Base-by-base conservation (phyloP, 1,140 invertebrate genomes). In the Trichonephila clavata region DNA sequence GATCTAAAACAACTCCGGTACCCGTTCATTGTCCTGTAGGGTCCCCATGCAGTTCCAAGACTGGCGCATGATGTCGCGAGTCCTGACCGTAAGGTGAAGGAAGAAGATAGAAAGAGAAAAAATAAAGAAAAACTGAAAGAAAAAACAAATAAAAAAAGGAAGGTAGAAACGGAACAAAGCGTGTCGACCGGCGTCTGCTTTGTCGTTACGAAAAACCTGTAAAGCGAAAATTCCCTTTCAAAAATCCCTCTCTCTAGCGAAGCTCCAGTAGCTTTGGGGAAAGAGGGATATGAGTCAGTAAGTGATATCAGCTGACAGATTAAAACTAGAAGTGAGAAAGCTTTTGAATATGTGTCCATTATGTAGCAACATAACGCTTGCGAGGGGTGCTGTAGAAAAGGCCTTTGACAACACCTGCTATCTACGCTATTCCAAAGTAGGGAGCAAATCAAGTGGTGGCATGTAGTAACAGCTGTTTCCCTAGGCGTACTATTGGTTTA, bases 301-400 rank as follows among this genome's bases (percentile, higher is more conserved):
- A 50, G 24, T 61, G 59, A 59, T 86, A 86, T 86, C 84, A 86
- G 84, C 84, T 86, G 84, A 86, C 61, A n/a, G 57, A 61, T 86
- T 86, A 21, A 59, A n/a, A 32, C 4, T 86, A n/a, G 16, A 20
- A 18, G 16, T 0, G 59, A 20, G 18, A 10, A 43, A 50, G 27
- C 32, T 43, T 81, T 81, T 24, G 24, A 32, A 81, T 81, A 39
- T 81, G 32, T 39, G 39, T 39, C 18, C 10, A 14, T 50, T 84
- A 84, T 57, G n/a, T 57, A 18, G 43, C 50, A 13, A 50, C 50
- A 50, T 50, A 50, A 50, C 50, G 50, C 50, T 50, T 0, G 50
- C 39, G 81, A n/a, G 50, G 81, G 39, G 50, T 59, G 81, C 57
- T 14, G 24, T 8, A n/a, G 50, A 84, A 57, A 7, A 43, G 20